A percentile compares a stretch with the other conserved stretches of the same genome.
These are phyloP conservation scores for Gallinago nigripennis DNA, from an alignment of 2,797 vertebrate species.

Conservation along the genomic window DNA sequence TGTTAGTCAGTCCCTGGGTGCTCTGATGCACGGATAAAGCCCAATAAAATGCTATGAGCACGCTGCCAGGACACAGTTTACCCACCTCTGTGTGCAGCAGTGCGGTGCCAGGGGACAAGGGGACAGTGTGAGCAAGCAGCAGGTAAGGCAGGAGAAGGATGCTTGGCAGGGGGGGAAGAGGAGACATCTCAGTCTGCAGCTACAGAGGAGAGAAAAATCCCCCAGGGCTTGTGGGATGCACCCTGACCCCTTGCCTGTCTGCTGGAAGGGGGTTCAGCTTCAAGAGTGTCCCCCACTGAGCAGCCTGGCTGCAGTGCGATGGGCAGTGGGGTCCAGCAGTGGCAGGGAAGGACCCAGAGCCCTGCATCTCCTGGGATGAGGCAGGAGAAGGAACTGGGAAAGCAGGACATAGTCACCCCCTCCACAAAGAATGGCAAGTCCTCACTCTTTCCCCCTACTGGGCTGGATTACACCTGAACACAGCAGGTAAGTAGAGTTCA, in stretches of 20 bases:
- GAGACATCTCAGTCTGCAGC: not conserved
- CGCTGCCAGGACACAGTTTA: fast-evolving
- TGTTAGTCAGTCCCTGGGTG: not conserved
- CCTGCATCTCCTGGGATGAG: not conserved
- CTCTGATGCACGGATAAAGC: not conserved
- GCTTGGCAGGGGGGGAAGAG: not conserved
- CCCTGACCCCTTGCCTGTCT: fast-evolving
- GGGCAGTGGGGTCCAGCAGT: not conserved
- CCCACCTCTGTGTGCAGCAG: not conserved
- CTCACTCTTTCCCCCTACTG: fast-evolving
- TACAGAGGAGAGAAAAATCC: not conserved
- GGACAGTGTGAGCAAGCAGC: not conserved
- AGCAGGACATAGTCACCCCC: not conserved
- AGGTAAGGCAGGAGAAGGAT: not conserved
- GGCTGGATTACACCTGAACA: not conserved
- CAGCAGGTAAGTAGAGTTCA: not conserved
- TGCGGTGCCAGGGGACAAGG: not conserved
- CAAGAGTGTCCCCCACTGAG: not conserved
- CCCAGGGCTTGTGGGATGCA: not conserved
- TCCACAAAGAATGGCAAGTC: fast-evolving
- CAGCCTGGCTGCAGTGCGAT: not conserved
- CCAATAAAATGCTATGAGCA: fast-evolving
- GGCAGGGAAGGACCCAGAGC: not conserved
- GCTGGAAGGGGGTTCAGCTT: not conserved
- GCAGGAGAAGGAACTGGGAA: not conserved